phyloP scores from a whole-genome alignment of 2,797 vertebrate genomes.

The Danio kyathit region DNA sequence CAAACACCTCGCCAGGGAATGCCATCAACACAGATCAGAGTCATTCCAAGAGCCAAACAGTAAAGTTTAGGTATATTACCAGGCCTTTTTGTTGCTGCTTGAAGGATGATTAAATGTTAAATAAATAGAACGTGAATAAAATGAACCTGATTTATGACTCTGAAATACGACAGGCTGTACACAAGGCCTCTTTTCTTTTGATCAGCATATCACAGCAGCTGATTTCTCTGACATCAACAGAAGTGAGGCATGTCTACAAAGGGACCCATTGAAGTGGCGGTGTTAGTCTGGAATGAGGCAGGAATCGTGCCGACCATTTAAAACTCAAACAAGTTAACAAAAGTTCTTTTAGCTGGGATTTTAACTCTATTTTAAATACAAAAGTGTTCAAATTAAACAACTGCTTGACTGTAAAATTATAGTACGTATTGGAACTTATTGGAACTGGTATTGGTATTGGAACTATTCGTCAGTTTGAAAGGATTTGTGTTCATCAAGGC shows the following conservation, averaged over 20 bases:
- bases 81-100: constrained; percentile 8
- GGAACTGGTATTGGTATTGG: too few relatives aligned
- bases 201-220: constrained; percentile 70
- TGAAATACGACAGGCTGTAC: constrained; percentile 41
- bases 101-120: background rate
- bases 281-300: constrained; percentile 59
- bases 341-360: constrained; percentile 69
- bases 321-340: constrained; percentile 75
- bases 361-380: background rate
- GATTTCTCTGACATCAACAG: constrained; percentile 67
- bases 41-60: constrained; percentile 1
- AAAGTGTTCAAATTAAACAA: background rate
- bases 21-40: background rate
- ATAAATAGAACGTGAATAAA: constrained; percentile 28
- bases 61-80: constrained; percentile 65
- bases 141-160: constrained; percentile 59
- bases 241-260: constrained; percentile 72
- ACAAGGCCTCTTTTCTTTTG: constrained; percentile 49
- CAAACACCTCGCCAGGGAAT: constrained; percentile 46
- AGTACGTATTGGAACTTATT: too few relatives aligned
- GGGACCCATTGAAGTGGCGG: constrained; percentile 70
- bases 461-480: too few relatives aligned
- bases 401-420: too few relatives aligned
- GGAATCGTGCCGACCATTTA: constrained; percentile 68
- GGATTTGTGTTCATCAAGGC: too few relatives aligned